Base-by-base conservation (phyloP, 2,113 vertebrate genomes). In the Dipodomys ordii region DNA sequence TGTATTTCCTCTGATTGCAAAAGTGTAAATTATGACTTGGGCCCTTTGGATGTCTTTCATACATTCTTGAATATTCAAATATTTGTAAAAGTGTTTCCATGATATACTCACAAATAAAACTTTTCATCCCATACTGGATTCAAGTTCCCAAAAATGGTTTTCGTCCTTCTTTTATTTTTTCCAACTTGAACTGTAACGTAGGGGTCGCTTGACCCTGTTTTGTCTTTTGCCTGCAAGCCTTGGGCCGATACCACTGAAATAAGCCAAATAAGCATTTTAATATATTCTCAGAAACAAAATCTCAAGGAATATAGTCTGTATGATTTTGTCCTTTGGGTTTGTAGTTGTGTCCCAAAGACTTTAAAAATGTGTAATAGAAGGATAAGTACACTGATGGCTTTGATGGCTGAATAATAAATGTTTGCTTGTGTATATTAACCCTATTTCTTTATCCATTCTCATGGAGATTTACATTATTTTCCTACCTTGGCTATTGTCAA, bases 121-220 rank as follows among this genome's bases (percentile, higher is more conserved):
- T 99, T 99, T 97, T 99, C 99, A 92, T 99, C 99, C 99, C 99
- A 99, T 57, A 99, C 98, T 32, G 99, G 99, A 97, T 99, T 99
- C 94, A 99, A 98, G 96, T 99, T 99, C 83, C 99, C 99, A 92
- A 99, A 99, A 97, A 99, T 99, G 60, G 99, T 99, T 98, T 99
- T 99, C 13, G 99, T 99, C 93, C 99, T 99, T 91, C 99, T 98
- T 92, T 99, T 99, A 94, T 98, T 99, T 98, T 99, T 99, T 69
- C 99, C 99, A 96, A 99, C 99, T 98, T 99, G 99, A 87, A 99
- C 99, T 0, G 99, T 99, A 95, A 99, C 99, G 20, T 99, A 99
- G 0, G 99, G 99, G 94, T 99, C 99, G 81, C 99, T 99, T 44
- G 99, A 99, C 68, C 99, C 99, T 0, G 99, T 99, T 98, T 99